phyloP scores from a whole-genome alignment of 2,113 vertebrate species.

The Ptyas mucosa region DNA sequence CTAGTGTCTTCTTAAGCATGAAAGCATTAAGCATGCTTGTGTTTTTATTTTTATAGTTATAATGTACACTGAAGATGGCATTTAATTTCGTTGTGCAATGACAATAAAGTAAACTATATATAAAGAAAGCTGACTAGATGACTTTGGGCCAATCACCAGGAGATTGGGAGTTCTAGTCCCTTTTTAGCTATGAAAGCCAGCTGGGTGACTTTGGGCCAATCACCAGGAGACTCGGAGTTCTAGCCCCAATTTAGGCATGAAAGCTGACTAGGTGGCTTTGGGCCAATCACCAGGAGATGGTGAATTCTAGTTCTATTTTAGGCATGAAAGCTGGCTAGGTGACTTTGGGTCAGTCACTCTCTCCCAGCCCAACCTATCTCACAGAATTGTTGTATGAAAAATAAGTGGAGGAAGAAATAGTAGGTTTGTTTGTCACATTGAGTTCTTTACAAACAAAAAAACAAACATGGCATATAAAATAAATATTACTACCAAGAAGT shows the following conservation, averaged over 20 bases:
- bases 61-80: no score
- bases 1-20: background rate
- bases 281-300: background rate
- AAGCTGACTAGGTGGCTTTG: background rate
- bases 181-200: background rate
- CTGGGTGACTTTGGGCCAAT: background rate
- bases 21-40: background rate
- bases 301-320: background rate
- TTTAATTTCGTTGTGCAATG: no score
- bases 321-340: background rate
- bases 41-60: no score
- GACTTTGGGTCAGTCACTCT: background rate
- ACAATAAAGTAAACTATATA: no score
- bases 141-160: no score
- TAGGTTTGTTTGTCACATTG: background rate
- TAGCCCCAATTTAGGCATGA: no score
- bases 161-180: background rate
- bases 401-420: background rate
- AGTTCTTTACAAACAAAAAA: background rate
- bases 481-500: background rate
- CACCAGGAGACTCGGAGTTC: background rate
- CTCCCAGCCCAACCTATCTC: background rate
- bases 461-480: background rate
- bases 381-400: background rate
- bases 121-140: no score